Evolutionary conservation across 2,888 invertebrate species (phyloP), one percentile per base, ranked within the genome.

Genomic region (Nomada fucata): DNA sequence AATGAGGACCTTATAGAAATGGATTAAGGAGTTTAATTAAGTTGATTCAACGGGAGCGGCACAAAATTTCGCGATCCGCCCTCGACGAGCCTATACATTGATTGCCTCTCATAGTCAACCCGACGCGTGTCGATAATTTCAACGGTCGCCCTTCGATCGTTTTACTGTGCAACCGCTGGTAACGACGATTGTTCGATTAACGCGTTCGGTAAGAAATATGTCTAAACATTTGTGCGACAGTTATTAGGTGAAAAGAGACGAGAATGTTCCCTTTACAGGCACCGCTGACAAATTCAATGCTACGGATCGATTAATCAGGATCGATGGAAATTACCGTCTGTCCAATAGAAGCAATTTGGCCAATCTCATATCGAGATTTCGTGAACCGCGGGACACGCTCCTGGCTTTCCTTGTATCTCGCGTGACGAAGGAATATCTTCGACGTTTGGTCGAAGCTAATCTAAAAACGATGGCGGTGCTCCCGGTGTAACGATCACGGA

Each of bases 11-110:
- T 88, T 87, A 88, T 88, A 87, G 88, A 88, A 88, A 88, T 85
- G 88, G 88, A 88, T 88, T 83, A 87, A 87, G 86, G 88, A 87
- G 86, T 88, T 87, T 88, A 88, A 88, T 88, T 88, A 88, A 88
- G 87, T 88, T 86, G 88, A 88, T 88, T 88, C 88, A 88, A 77
- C 79, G 84, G 76, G 64, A 67, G 79, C 78, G 80, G 76, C 76
- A 71, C 85, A 78, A 85, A 88, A 85, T 84, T 81, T 79, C 61
- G 61, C 75, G 63, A 1, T 61, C 44, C 67, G 36, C 18, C 42
- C 18, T 47, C 59, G 60, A 44, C 57, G 42, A 10, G 20, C 44
- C 36, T 9, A 50, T 52, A 26, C 79, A 83, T 82, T 76, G 82
- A 82, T 86, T 75, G 67, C 67, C 65, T 69, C 68, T 72, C 80